These are phyloP conservation scores for Penaeus indicus DNA, from an alignment of 1,140 invertebrate species.

Conservation along the genomic window DNA sequence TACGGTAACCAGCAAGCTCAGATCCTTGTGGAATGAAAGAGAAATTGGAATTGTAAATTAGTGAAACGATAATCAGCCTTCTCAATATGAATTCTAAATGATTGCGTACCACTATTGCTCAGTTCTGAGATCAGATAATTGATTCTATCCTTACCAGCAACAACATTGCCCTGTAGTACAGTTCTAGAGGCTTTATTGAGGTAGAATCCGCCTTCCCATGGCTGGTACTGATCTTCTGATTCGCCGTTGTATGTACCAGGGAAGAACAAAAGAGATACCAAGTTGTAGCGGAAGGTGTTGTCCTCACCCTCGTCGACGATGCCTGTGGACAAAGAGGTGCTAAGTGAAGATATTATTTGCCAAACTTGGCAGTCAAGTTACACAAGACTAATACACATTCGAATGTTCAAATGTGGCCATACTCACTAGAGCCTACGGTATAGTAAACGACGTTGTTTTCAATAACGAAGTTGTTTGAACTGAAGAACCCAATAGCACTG, in stretches of 20 bases:
- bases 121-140: too few relatives aligned
- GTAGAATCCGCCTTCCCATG: constrained; percentile 46
- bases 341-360: too few relatives aligned
- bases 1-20: constrained; percentile 37
- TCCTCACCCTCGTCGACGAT: constrained; percentile 43
- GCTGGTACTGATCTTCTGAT: constrained; percentile 32
- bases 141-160: constrained; percentile 46
- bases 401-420: too few relatives aligned
- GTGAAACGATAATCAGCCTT: too few relatives aligned
- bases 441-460: constrained; percentile 54
- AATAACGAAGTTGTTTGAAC: constrained; percentile 33
- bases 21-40: neutral
- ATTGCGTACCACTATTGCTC: too few relatives aligned
- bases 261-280: constrained; percentile 52
- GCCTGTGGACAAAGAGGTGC: neutral
- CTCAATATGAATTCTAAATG: too few relatives aligned
- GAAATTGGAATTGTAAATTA: too few relatives aligned
- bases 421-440: constrained; percentile 55
- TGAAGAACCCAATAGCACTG: constrained; percentile 52
- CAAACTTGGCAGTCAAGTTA: too few relatives aligned
- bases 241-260: constrained; percentile 50
- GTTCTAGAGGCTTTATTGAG: constrained; percentile 44
- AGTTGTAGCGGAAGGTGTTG: constrained; percentile 48
- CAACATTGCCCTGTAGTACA: constrained; percentile 42
- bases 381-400: too few relatives aligned